phyloP scores from a whole-genome alignment of 2,113 vertebrate species.

The Charadrius vociferus region DNA sequence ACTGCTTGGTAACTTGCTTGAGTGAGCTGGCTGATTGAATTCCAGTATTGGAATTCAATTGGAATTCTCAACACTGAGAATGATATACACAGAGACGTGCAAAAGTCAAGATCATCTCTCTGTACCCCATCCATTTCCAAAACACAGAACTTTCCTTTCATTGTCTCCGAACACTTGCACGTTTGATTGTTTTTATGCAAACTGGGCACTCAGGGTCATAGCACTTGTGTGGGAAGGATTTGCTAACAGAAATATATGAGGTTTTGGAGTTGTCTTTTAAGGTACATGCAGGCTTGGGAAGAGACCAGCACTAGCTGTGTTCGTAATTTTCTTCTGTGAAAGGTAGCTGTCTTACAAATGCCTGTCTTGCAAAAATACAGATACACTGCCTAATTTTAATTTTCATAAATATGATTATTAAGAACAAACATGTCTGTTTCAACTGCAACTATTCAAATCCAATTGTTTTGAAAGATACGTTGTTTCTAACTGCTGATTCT shows the following conservation, averaged over 20 bases:
- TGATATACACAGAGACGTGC: neutral
- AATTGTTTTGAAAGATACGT: neutral
- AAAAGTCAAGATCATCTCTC: neutral
- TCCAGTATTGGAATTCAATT: neutral
- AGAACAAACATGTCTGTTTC: neutral
- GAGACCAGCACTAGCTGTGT: neutral
- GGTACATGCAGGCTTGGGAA: neutral
- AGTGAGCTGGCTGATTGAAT: neutral
- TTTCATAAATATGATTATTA: neutral
- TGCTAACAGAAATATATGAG: neutral
- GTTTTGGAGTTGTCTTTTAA: neutral
- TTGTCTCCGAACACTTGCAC: neutral
- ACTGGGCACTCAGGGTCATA: neutral
- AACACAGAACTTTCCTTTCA: neutral
- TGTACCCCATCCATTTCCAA: neutral
- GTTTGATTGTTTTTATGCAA: neutral
- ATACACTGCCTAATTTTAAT: neutral
- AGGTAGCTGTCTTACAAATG: neutral
- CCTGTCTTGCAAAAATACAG: neutral
- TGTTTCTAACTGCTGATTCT: neutral
- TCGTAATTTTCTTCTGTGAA: neutral
- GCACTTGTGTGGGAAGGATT: neutral
- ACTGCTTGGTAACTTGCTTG: neutral
- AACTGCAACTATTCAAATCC: neutral
- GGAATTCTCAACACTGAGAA: too few relatives aligned